These are phyloP conservation scores for Diabrotica virgifera DNA, from an alignment of 1,140 invertebrate genomes.

Conservation along the genomic window DNA sequence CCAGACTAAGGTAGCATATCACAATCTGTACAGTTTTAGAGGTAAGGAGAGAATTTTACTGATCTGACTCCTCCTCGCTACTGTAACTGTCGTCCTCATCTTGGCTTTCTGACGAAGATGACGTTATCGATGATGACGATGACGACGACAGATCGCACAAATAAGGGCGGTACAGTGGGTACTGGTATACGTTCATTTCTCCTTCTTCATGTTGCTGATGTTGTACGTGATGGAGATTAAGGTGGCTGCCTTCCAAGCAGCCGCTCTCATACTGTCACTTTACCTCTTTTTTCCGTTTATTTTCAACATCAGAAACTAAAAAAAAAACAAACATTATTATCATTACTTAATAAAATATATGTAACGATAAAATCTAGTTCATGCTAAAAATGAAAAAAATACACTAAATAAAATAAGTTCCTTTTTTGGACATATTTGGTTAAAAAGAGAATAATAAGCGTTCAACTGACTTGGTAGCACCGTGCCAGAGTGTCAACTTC, in stretches of 20 bases:
- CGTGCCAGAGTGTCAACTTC: too few species aligned
- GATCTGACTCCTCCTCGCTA: slow-evolving; percentile 23
- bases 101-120: slow-evolving; percentile 10
- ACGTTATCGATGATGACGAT: neutral
- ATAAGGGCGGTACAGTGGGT: slow-evolving; percentile 26
- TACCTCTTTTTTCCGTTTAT: slow-evolving; percentile 46
- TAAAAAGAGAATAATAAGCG: too few species aligned
- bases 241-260: slow-evolving; percentile 34
- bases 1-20: slow-evolving; percentile 31
- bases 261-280: slow-evolving; percentile 47
- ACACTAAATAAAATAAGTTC: too few species aligned
- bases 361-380: too few species aligned
- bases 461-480: too few species aligned
- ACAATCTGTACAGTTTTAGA: slow-evolving; percentile 43
- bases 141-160: slow-evolving; percentile 22
- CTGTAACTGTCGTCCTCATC: slow-evolving; percentile 24
- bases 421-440: too few species aligned
- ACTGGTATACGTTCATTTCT: slow-evolving; percentile 24
- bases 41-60: slow-evolving; percentile 18
- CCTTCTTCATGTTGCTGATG: neutral
- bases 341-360: too few species aligned
- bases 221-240: slow-evolving; percentile 25
- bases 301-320: slow-evolving; percentile 44
- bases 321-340: slow-evolving; percentile 9
- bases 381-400: too few species aligned